Percentiles rank a stretch among this genome's conserved stretches.
These are phyloP conservation scores for Zosterops hypoxanthus DNA, from an alignment of 2,113 vertebrate species.

Conservation along the genomic window DNA sequence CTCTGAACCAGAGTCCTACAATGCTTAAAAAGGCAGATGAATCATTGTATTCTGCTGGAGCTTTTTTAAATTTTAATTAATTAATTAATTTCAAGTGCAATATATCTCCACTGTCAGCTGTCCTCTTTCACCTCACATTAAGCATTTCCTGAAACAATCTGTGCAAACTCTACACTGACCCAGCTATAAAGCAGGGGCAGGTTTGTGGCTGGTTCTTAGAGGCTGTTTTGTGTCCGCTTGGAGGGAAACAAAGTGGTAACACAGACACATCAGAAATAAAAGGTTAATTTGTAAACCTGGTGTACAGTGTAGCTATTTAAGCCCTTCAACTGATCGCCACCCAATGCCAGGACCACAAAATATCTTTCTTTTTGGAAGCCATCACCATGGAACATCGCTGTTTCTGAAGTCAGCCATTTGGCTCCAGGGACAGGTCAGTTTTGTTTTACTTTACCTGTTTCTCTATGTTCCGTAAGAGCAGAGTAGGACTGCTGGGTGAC, in stretches of 20 bases:
- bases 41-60: background rate
- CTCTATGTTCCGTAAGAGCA: conserved; percentile 92
- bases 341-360: background rate
- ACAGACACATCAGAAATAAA: background rate
- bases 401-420: background rate
- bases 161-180: background rate
- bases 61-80: background rate
- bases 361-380: background rate
- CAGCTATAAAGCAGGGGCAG: background rate
- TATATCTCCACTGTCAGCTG: background rate
- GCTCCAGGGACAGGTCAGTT: background rate
- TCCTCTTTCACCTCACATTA: background rate
- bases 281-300: conserved; percentile 18
- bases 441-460: conserved; percentile 88
- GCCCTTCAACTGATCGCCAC: background rate
- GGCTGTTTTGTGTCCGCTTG: background rate
- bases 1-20: background rate
- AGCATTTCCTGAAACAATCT: background rate
- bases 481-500: conserved; percentile 89
- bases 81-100: background rate
- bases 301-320: background rate
- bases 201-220: background rate
- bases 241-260: background rate
- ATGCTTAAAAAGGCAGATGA: background rate
- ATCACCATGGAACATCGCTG: conserved; percentile 11